Conservation (phyloP, 2,797 vertebrate species). For the Peromyscus eremicus region DNA sequence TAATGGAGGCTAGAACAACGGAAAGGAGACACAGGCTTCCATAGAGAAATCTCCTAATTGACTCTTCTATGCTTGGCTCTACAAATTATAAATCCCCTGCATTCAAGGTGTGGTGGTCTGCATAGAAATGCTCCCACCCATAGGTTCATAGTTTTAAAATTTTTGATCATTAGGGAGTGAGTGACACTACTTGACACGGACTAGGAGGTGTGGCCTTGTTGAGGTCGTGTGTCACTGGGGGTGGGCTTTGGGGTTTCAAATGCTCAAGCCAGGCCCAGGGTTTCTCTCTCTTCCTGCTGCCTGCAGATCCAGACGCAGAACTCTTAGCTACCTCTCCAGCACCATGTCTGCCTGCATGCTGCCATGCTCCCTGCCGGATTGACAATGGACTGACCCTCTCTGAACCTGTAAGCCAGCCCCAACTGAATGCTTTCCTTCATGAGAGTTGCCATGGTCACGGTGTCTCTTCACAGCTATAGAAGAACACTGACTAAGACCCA, state of each 20-base stretch:
- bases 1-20: neutral
- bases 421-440: neutral
- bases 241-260: neutral
- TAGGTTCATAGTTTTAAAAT: neutral
- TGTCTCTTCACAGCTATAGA: neutral
- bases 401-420: neutral
- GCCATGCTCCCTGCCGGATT: neutral
- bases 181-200: neutral
- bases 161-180: neutral
- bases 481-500: neutral
- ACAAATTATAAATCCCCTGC: neutral
- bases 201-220: neutral
- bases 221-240: neutral
- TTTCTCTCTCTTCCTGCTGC: neutral
- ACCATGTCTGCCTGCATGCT: neutral
- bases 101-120: neutral
- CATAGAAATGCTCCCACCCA: neutral
- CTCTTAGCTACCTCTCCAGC: neutral
- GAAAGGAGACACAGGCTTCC: neutral
- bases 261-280: neutral
- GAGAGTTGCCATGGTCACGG: neutral
- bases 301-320: neutral
- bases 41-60: neutral
- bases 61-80: neutral
- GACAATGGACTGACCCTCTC: neutral